These are phyloP conservation scores for Microchirus variegatus DNA, from an alignment of 2,797 vertebrate species.

Conservation along the genomic window DNA sequence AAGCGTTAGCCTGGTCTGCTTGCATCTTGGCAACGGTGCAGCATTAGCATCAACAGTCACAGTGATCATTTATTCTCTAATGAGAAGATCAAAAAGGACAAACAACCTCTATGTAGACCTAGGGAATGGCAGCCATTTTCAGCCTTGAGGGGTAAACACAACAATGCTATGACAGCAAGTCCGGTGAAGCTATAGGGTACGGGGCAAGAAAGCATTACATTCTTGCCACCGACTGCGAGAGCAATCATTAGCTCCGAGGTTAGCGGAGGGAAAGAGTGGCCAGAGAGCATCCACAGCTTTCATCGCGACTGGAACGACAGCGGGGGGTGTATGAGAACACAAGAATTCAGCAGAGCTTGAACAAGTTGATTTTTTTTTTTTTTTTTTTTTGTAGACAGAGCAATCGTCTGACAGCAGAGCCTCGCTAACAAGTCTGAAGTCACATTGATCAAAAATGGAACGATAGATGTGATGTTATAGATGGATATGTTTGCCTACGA, in stretches of 20 bases:
- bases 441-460: slow-evolving; percentile 11
- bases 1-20: slow-evolving; percentile 40
- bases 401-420: slow-evolving; percentile 15
- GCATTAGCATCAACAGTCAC: slow-evolving; percentile 54
- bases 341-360: slow-evolving; percentile 17
- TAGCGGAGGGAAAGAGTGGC: slow-evolving; percentile 27
- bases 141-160: slow-evolving; percentile 62
- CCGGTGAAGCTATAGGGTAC: slow-evolving; percentile 43
- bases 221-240: slow-evolving; percentile 53
- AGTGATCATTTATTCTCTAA: slow-evolving; percentile 65
- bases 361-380: slow-evolving; percentile 12
- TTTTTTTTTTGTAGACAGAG: neutral
- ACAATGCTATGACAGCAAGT: slow-evolving; percentile 38
- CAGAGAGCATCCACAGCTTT: slow-evolving; percentile 52
- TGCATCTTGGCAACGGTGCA: slow-evolving; percentile 46
- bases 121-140: slow-evolving; percentile 55
- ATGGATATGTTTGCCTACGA: slow-evolving; percentile 26
- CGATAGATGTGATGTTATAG: slow-evolving; percentile 26
- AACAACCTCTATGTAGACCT: slow-evolving; percentile 61
- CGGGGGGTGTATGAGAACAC: slow-evolving; percentile 9
- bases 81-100: slow-evolving; percentile 72
- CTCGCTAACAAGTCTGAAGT: slow-evolving; percentile 15
- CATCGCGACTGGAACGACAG: slow-evolving; percentile 43
- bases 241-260: slow-evolving; percentile 67
- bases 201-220: slow-evolving; percentile 42